phyloP scores from a whole-genome alignment of 2,888 invertebrate species.

The Argyra leucocephala region DNA sequence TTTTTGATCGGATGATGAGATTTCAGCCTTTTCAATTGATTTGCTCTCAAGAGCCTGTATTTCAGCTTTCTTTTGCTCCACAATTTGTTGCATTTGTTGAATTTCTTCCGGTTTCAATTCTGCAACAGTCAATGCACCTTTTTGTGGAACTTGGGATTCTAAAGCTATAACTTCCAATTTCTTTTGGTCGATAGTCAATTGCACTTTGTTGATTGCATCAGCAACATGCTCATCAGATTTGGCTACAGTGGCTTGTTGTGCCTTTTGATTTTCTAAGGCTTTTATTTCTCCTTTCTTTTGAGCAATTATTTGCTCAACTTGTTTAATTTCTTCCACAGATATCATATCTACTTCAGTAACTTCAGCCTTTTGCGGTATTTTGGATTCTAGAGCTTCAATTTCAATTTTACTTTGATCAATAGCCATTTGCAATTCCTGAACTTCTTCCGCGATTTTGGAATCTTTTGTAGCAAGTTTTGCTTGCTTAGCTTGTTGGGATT shows the following conservation, averaged over 20 bases:
- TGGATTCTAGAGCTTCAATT: conserved; percentile 35
- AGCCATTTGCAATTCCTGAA: conserved; percentile 32
- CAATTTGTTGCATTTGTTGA: not conserved
- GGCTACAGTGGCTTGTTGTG: conserved; percentile 16
- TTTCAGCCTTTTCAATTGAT: not conserved
- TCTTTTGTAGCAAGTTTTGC: conserved; percentile 44
- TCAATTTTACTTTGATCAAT: conserved; percentile 42
- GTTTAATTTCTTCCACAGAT: not conserved
- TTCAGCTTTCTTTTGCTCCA: not conserved
- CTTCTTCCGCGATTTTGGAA: conserved; percentile 34
- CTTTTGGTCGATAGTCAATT: not conserved
- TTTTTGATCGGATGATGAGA: not conserved
- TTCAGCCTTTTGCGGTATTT: not conserved
- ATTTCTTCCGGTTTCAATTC: not conserved
- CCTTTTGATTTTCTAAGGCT: not conserved
- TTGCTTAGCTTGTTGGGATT: conserved; percentile 45
- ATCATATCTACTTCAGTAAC: not conserved
- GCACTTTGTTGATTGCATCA: not conserved
- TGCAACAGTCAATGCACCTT: not conserved
- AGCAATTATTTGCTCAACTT: not conserved
- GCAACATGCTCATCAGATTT: not conserved
- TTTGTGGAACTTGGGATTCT: not conserved
- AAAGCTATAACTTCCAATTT: not conserved
- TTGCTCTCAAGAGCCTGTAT: not conserved
- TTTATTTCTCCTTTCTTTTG: not conserved